These are phyloP conservation scores for Rhagium mordax DNA, from an alignment of 2,888 invertebrate species.

Conservation along the genomic window DNA sequence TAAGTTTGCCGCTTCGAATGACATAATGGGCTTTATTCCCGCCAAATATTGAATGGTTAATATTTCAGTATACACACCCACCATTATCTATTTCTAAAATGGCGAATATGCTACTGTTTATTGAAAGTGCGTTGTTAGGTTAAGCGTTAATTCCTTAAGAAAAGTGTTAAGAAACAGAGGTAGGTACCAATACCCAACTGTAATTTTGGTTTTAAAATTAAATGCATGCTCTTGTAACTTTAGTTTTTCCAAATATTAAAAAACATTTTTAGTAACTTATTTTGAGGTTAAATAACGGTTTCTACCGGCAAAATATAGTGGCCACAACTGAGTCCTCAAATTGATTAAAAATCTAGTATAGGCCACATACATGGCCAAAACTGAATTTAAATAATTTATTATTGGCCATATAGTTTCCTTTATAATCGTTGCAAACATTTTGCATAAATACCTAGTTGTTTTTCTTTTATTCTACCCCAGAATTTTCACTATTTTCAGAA, in stretches of 20 bases:
- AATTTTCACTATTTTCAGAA: neutral
- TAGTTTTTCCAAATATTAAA: neutral
- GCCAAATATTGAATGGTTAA: neutral
- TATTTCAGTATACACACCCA: neutral
- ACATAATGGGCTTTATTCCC: neutral
- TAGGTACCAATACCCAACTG: neutral
- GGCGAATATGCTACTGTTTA: neutral
- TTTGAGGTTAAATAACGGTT: slow-evolving; percentile 7
- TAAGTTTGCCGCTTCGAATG: neutral
- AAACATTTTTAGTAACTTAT: neutral
- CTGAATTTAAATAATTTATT: slow-evolving; percentile 7
- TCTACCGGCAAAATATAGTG: slow-evolving; percentile 11
- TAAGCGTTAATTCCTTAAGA: neutral
- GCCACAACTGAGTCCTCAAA: slow-evolving; percentile 12
- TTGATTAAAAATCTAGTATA: neutral
- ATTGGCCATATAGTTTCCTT: slow-evolving; percentile 11
- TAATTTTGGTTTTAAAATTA: neutral
- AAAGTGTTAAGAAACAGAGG: slow-evolving; percentile 12
- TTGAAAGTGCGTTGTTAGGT: neutral
- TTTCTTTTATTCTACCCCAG: too few species aligned
- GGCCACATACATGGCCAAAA: slow-evolving; percentile 16
- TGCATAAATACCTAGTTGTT: too few species aligned
- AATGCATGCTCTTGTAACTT: neutral
- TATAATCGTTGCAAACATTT: too few species aligned
- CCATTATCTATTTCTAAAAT: neutral